Evolutionary conservation across 2,888 invertebrate species (phyloP), one percentile per base, ranked within the genome.

Genomic region (Thumatha senex): DNA sequence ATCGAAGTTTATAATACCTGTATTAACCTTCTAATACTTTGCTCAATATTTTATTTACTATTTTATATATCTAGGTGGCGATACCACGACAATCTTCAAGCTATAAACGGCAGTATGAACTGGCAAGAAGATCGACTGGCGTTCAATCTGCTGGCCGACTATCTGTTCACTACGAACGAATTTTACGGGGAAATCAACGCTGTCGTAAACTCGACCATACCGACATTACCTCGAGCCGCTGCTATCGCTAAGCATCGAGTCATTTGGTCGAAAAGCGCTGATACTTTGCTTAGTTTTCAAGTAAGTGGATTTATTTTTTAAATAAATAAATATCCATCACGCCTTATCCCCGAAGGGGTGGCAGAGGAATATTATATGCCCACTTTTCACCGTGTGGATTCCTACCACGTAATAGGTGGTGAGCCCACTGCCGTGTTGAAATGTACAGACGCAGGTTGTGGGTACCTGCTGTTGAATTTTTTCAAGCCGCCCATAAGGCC

Each of bases 71-170:
- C 7, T 24, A 92, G 92, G 84, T 92, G 92, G 92, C 89, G 89
- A 11, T 92, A 91, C 78, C 84, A 88, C 54, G 92, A 92, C 70
- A 92, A 92, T 60, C 74, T 91, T 0, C 92, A 92, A 80, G 84
- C 89, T 0, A 41, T 92, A 1, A 91, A 91, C 76, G 92, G 92
- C 51, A 92, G 91, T 55, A 92, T 92, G 92, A 89, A 89, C 70
- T 92, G 92, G 92, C 89, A 92, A 51, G 82, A 89, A 52, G 90
- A 92, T 59, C 86, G 87, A 60, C 67, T 92, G 0, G 82, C 89
- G 0, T 91, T 92, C 72, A 78, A 75, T n/a, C 67, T 92, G 0
- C 72, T 91, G 0, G 89, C 89, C 0, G 91, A 92, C 72, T 92
- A 92, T 48, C 61, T 92, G 41, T 84, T 92, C 66, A 86, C 84